phyloP scores from a whole-genome alignment of 2,888 invertebrate genomes.

The Linnaemya tessellans region DNA sequence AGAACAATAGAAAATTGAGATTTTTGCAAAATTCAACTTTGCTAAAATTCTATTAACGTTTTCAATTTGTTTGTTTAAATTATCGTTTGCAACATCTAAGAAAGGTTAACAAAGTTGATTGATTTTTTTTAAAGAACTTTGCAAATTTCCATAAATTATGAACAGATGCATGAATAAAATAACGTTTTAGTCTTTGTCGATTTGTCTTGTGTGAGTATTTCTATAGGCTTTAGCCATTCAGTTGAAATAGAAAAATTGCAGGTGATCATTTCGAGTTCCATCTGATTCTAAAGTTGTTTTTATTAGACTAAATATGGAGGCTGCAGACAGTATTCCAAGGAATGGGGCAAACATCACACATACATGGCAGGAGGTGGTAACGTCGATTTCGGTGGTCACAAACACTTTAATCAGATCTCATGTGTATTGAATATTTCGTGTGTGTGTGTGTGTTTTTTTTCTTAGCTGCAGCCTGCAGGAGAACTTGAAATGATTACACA shows the following conservation, averaged over 20 bases:
- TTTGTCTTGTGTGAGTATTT: not conserved
- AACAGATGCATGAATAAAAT: constrained; percentile 46
- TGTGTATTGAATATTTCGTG: too few relatives aligned
- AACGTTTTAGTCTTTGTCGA: not conserved
- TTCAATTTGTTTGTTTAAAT: constrained; percentile 56
- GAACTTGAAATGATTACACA: too few relatives aligned
- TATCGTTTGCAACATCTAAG: constrained; percentile 63
- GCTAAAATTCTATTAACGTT: constrained; percentile 49
- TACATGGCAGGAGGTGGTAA: too few relatives aligned
- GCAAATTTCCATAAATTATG: constrained; percentile 80
- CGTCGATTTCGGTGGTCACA: too few relatives aligned
- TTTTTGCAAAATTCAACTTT: constrained; percentile 55
- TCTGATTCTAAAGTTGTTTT: too few relatives aligned
- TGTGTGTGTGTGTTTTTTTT: too few relatives aligned
- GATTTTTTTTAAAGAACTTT: constrained; percentile 71
- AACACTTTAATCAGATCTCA: too few relatives aligned
- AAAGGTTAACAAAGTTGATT: constrained; percentile 72
- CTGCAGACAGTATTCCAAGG: too few relatives aligned
- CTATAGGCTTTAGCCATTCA: not conserved
- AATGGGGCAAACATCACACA: too few relatives aligned
- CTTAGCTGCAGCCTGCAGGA: too few relatives aligned
- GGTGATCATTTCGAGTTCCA: too few relatives aligned
- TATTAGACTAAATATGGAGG: too few relatives aligned
- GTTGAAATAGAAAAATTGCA: not conserved
- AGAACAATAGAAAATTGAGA: not conserved